Percentiles rank a stretch among this genome's conserved stretches.
These are phyloP conservation scores for Oreochromis niloticus DNA, from an alignment of 2,113 vertebrate species.

Conservation along the genomic window DNA sequence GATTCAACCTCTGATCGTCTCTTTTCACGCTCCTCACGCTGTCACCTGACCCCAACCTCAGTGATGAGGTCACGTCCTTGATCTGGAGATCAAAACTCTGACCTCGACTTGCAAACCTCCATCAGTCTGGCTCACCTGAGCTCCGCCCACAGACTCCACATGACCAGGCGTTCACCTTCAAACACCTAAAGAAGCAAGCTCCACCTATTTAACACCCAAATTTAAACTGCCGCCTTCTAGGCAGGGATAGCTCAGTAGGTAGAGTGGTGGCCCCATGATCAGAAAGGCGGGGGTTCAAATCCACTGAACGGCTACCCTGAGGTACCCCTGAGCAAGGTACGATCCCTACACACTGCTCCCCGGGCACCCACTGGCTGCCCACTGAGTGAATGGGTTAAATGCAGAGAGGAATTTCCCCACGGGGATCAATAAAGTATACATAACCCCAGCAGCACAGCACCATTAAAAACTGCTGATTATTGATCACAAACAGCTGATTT, in stretches of 20 bases:
- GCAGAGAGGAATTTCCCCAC: no score
- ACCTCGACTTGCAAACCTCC: not conserved
- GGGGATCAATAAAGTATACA: no score
- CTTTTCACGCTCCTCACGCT: not conserved
- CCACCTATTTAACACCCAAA: not conserved
- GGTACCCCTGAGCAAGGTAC: no score
- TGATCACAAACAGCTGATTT: not conserved
- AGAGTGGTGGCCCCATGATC: no score
- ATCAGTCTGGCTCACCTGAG: not conserved
- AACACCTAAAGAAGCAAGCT: not conserved
- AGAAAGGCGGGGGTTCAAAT: no score
- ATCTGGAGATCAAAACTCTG: not conserved
- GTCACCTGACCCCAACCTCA: not conserved
- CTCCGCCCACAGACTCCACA: rapidly evolving
- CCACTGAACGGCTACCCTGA: no score
- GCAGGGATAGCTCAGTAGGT: no score
- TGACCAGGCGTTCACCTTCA: not conserved
- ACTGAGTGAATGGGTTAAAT: no score
- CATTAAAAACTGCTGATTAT: not conserved
- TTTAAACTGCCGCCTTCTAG: not conserved
- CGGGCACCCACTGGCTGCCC: no score
- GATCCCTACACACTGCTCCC: no score
- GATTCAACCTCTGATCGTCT: not conserved
- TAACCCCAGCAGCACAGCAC: not conserved
- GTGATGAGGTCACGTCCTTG: not conserved